phyloP scores from a whole-genome alignment of 2,797 vertebrate species.

The Sciurus vulgaris region DNA sequence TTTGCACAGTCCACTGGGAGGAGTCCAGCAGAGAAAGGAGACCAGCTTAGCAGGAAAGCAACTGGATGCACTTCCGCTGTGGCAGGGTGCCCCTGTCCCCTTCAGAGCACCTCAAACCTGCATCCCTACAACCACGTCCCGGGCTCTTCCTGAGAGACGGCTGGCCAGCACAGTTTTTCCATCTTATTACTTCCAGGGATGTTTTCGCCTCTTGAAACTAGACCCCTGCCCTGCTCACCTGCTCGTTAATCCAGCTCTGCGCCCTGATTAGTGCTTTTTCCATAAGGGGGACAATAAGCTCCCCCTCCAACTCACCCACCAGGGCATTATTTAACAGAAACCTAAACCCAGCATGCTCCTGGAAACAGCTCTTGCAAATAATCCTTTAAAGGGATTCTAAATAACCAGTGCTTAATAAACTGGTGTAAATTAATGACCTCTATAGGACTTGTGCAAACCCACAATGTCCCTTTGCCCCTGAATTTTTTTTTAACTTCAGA shows the following conservation, averaged over 20 bases:
- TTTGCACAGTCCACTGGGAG: neutral
- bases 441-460: neutral
- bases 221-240: constrained; percentile 19
- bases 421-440: constrained; percentile 50
- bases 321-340: constrained; percentile 69
- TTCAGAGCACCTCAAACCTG: neutral
- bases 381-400: constrained; percentile 65
- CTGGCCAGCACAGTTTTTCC: constrained; percentile 14
- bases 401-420: constrained; percentile 50
- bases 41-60: neutral
- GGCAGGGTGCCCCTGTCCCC: neutral
- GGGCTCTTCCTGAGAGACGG: constrained; percentile 1
- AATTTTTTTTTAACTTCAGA: neutral
- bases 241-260: constrained; percentile 22
- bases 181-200: constrained; percentile 36
- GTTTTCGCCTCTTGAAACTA: constrained; percentile 29
- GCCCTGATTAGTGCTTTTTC: neutral
- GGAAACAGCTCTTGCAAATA: constrained; percentile 68
- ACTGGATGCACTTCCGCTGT: neutral
- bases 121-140: neutral
- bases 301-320: constrained; percentile 14
- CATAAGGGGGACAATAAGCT: neutral
- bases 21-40: neutral
- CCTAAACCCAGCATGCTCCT: constrained; percentile 39
- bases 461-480: neutral